Evolutionary conservation across 2,888 invertebrate species (phyloP).

Genomic region (Gryllus longicercus): DNA sequence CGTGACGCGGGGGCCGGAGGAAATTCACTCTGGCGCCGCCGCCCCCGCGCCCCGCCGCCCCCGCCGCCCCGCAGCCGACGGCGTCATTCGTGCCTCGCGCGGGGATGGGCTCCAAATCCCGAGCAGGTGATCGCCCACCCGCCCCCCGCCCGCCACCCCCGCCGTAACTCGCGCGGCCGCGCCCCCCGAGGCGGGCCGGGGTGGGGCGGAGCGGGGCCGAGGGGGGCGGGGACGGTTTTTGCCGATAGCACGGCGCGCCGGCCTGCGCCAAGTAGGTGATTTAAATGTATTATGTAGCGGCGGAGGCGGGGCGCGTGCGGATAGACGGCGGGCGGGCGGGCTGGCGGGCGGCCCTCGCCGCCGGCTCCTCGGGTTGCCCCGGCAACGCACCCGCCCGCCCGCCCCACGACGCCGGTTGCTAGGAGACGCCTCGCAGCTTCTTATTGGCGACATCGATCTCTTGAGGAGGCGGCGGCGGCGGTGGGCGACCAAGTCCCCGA

Average conservation of each 20-base stretch:
- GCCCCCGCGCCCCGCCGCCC: too few species aligned
- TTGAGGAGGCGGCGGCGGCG: slow-evolving; percentile 18
- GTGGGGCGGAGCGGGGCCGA: neutral
- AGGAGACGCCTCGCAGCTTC: slow-evolving; percentile 27
- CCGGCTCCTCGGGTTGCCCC: slow-evolving; percentile 23
- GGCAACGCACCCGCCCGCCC: slow-evolving; percentile 21
- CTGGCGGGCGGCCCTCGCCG: neutral
- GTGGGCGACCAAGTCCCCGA: neutral
- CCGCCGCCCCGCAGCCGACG: too few species aligned
- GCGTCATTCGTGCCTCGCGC: too few species aligned
- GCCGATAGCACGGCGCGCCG: neutral
- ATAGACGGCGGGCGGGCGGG: neutral
- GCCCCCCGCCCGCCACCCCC: too few species aligned
- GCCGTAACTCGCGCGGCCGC: too few species aligned
- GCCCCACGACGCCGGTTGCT: slow-evolving; percentile 22
- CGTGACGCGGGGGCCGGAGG: too few species aligned
- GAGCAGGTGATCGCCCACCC: too few species aligned
- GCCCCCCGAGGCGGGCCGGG: neutral
- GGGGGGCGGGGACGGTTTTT: neutral
- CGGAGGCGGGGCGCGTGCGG: neutral
- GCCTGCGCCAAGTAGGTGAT: slow-evolving; percentile 8
- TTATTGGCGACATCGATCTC: slow-evolving; percentile 36
- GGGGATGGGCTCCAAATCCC: too few species aligned
- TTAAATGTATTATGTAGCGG: slow-evolving; percentile 8
- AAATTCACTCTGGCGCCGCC: too few species aligned